Base-by-base conservation (phyloP, 2,888 invertebrate genomes). In the Horisme vitalbata region DNA sequence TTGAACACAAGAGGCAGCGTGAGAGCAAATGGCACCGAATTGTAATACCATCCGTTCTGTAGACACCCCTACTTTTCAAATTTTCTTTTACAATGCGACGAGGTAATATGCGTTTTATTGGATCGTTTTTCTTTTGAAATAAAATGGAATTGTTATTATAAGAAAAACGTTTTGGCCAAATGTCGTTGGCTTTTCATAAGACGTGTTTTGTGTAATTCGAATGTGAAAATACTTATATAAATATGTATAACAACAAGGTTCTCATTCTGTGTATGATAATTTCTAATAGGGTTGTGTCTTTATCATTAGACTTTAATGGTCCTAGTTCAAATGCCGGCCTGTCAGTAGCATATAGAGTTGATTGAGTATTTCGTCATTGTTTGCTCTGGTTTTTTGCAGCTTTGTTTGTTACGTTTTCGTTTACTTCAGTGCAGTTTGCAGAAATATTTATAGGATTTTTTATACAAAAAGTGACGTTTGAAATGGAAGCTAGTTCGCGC, bases 101-200 rank as follows among this genome's bases (percentile, higher is more conserved):
- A 71, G 68, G 79, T 83, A 81, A 80, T 83, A 81, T 75, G 75
- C 76, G 65, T 79, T 83, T 78, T 81, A 83, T 81, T 77, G 73
- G 73, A 75, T 70, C 78, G 74, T 80, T 79, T 76, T 72, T 77
- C 74, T 72, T 75, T 77, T 70, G 55, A 71, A 74, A 76, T 73
- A 71, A 77, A 80, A 82, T 68, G 64, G 64, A 71, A 75, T 71
- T 71, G 70, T 70, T 76, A 63, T 71, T 72, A 68, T 68, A 68
- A 61, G 65, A 71, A 75, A 57, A 54, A 55, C 60, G 48, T 59
- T 61, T 61, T 57, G 51, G 44, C 28, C 48, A 18, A 61, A 60
- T 35, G 48, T 41, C 50, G 46, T 32, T 43, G 44, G 41, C 43
- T 57, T 55, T 49, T 52, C 38, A 48, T 39, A 58, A 45, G 46